Base-by-base conservation (phyloP, 2,888 invertebrate genomes). In the Conchocele bisecta region DNA sequence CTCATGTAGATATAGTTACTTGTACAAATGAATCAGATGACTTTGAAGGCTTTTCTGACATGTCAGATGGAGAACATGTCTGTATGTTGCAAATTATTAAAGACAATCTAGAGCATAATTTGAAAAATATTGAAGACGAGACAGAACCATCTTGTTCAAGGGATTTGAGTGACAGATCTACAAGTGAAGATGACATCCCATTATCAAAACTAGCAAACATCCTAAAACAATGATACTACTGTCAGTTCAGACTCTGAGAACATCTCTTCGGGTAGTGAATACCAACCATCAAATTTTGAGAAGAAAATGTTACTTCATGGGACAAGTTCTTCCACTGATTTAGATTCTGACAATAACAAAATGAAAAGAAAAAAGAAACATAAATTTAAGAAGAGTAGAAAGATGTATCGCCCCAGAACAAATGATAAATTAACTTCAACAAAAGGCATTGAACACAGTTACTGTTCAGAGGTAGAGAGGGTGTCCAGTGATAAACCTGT, bases 91-190 rank as follows among this genome's bases (percentile, higher is more conserved):
- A n/a, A n/a, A n/a, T n/a, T 22, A 63, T 54, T 44, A 33, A 63
- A 31, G 41, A 63, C 6, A 29, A 5, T 4, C 39, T 41, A n/a
- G 29, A 39, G 31, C n/a, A 51, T n/a, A 53, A 39, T 53, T 42
- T 53, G 4, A 53, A 53, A 63, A 28, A 63, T 15, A 63, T 53
- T 42, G 63, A 53, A 63, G 31, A 63, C 5, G 51, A 61, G n/a
- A 48, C 26, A 20, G 28, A 48, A 28, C 31, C 29, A 5, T 26
- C 11, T 29, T 31, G 15, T 31, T 15, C 26, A 48, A 24, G 20
- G 28, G 9, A 48, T 24, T 20, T 7, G 11, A 13, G 4, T 24
- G 29, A 6, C 20, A 35, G 26, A n/a, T 41, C 17, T 9, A 13
- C n/a, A 42, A 15, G 7, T 28, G 60, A 60, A 39, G 60, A 60